Percentiles rank a stretch among this genome's conserved stretches.
These are phyloP conservation scores for Luehdorfia chinensis DNA, from an alignment of 1,140 invertebrate species.

Conservation along the genomic window DNA sequence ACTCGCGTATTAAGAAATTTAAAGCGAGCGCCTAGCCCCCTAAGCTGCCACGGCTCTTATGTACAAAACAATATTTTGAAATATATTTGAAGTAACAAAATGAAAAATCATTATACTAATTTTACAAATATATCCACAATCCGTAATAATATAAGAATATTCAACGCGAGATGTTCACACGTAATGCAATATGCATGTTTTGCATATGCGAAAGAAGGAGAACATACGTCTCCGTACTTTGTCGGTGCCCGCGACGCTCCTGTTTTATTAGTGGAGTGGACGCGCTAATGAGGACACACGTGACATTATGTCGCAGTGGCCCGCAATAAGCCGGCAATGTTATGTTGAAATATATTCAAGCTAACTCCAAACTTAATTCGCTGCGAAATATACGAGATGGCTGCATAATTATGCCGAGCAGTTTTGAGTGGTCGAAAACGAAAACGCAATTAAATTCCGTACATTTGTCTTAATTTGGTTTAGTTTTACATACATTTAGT, in stretches of 20 bases:
- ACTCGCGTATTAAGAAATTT: too few species aligned
- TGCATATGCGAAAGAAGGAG: neutral
- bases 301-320: neutral
- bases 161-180: neutral
- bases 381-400: neutral
- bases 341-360: slow-evolving; percentile 2
- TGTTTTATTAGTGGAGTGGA: neutral
- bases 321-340: neutral
- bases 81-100: too few species aligned
- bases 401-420: neutral
- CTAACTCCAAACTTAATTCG: neutral
- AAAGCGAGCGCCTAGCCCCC: too few species aligned
- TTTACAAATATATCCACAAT: too few species aligned
- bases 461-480: too few species aligned
- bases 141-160: slow-evolving; percentile 2
- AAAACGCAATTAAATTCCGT: neutral
- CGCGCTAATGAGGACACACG: slow-evolving; percentile 10
- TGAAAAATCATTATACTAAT: too few species aligned
- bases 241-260: too few species aligned
- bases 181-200: slow-evolving; percentile 11
- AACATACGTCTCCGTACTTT: slow-evolving; percentile 1
- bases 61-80: too few species aligned
- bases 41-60: too few species aligned
- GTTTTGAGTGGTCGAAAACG: neutral
- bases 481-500: too few species aligned